Evolutionary conservation across 2,888 invertebrate species (phyloP), one percentile per base, ranked within the genome.

Genomic region (Synergus umbraculus): DNA sequence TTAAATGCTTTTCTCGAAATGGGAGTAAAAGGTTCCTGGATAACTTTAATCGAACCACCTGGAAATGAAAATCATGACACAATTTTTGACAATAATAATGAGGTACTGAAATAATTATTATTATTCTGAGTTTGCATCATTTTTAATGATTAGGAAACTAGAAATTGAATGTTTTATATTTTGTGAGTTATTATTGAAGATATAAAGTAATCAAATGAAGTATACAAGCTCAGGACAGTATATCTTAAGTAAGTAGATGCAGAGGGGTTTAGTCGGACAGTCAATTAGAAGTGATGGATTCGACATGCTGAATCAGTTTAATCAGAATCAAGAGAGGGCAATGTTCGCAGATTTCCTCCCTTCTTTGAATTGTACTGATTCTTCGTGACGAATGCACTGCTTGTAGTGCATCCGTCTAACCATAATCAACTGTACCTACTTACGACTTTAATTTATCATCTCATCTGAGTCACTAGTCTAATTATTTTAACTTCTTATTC

Each of bases 1-100:
- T 86, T 97, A 10, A 93, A 94, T 22, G 94, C 95, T 0, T 91
- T 97, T 49, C 85, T 96, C 13, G 93, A 94, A 49, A 92, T 93
- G 82, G 95, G 95, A 2, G 88, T 96, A 0, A 90, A 93, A 0
- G 93, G 94, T 0, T 88, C 92, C 5, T 93, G 93, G 85, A 95
- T 96, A 15, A 91, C 93, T 4, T 93, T 95, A 76, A 93, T 96
- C 0, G 94, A 95, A 85, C 93, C 95, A 0, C 94, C 65, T 1
- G 65, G 77, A 10, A 83, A 88, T 0, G 86, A 84, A 0, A 90
- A 91, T 65, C 79, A 81, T 9, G 86, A 87, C 29, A 67, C 85
- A 22, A 41, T 83, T 41, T 89, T 92, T 29, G 92, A 91, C 81
- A 88, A 91, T 79, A 91, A 93, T 81, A 87, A 87, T 9, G 92